Percentiles rank a stretch among this genome's conserved stretches.
phyloP scores from a whole-genome alignment of 92 coral and sea anemone species.

The Zoanthus solanderi region DNA sequence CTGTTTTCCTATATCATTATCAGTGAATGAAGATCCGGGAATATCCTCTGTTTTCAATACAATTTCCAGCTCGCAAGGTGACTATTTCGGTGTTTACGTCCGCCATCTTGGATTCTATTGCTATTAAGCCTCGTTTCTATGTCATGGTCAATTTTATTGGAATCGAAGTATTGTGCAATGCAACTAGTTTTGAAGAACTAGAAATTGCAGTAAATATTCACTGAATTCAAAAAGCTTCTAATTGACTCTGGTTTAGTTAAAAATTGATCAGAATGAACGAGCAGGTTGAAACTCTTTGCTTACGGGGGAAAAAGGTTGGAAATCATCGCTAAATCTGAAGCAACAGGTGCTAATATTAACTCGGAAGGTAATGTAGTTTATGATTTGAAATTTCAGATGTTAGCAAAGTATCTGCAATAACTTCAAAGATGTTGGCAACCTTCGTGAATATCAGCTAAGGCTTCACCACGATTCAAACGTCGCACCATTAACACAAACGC shows the following conservation, averaged over 20 bases:
- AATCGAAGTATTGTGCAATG: background rate
- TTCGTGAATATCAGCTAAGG: constrained; percentile 24
- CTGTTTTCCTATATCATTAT: constrained; percentile 30
- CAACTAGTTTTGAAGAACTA: background rate
- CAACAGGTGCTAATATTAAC: constrained; percentile 17
- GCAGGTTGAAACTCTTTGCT: constrained; percentile 30
- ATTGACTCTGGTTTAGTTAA: constrained; percentile 46
- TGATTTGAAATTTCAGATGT: background rate
- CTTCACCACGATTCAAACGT: constrained; percentile 11
- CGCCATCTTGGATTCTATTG: constrained; percentile 16
- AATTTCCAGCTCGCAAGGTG: background rate
- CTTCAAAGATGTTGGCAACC: constrained; percentile 53
- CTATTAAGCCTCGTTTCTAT: no score
- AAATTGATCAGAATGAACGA: constrained; percentile 16
- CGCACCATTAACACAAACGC: constrained; percentile 17
- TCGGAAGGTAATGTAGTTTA: background rate
- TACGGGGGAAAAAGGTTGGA: constrained; percentile 41
- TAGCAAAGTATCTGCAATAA: background rate
- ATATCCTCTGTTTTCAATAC: constrained; percentile 29
- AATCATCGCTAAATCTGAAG: constrained; percentile 40
- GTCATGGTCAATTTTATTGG: no score
- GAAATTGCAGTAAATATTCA: constrained; percentile 1
- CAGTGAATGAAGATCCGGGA: constrained; percentile 37
- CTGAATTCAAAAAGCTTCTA: background rate
- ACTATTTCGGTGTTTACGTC: background rate